Conservation (phyloP, 1,140 invertebrate genomes). For the Brachionus sp. region DNA sequence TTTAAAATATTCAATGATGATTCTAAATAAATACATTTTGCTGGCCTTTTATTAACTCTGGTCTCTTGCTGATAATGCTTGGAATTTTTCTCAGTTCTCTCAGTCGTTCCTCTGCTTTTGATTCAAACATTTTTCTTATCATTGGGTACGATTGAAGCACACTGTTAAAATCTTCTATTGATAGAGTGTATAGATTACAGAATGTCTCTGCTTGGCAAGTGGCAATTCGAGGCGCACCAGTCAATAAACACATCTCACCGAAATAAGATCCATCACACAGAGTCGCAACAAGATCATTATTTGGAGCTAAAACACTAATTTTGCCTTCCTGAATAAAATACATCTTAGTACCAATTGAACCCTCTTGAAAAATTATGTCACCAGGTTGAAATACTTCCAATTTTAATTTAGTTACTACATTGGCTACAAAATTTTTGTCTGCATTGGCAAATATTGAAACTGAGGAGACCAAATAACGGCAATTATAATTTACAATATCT, state of each 20-base stretch:
- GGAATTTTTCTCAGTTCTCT: conserved; percentile 99
- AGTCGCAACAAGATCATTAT: conserved; percentile 91
- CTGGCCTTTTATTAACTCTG: conserved; percentile 7
- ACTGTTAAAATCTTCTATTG: conserved; percentile 92
- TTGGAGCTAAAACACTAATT: conserved; percentile 86
- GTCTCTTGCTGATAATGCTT: conserved; percentile 61
- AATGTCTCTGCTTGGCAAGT: conserved; percentile 95
- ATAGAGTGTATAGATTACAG: conserved; percentile 95
- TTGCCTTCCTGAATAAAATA: conserved; percentile 97
- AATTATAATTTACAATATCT: conserved; percentile 98
- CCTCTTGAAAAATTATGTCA: conserved; percentile 66
- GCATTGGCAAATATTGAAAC: conserved; percentile 98
- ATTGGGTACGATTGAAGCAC: conserved; percentile 95
- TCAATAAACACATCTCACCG: conserved; percentile 88
- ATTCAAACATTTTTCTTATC: conserved; percentile 97
- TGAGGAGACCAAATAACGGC: conserved; percentile 89
- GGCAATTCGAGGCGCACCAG: conserved; percentile 86
- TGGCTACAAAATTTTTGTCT: conserved; percentile 94
- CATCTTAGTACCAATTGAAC: conserved; percentile 94
- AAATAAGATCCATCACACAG: conserved; percentile 96
- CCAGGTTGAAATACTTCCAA: conserved; percentile 96
- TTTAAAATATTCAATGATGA: no score
- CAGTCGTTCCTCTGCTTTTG: conserved; percentile 90
- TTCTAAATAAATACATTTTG: no score
- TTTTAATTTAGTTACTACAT: conserved; percentile 91